Percentiles rank a stretch among this genome's conserved stretches.
Conservation (phyloP, 2,797 vertebrate species). For the Phrynocephalus guinanensis region DNA sequence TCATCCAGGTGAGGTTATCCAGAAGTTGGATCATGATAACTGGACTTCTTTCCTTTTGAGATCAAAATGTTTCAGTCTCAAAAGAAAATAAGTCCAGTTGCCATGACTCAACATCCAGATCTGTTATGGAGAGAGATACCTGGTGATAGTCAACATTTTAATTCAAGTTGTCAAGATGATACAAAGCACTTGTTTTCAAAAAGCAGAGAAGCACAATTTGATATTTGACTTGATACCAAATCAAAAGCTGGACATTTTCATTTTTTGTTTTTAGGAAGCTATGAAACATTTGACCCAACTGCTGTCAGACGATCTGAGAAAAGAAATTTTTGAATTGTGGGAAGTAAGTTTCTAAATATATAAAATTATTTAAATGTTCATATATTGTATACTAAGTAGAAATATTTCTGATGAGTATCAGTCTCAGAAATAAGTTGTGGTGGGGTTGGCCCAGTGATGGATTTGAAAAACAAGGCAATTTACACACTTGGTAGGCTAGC, state of each 20-base stretch:
- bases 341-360: constrained; percentile 79
- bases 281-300: constrained; percentile 88
- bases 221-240: background rate
- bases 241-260: background rate
- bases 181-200: background rate
- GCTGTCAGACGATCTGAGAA: constrained; percentile 83
- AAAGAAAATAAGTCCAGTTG: too few relatives aligned
- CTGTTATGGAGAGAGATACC: background rate
- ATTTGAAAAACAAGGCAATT: background rate
- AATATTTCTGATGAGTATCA: background rate
- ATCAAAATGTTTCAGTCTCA: too few relatives aligned
- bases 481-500: background rate
- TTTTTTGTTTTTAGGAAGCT: constrained; percentile 84
- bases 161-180: background rate
- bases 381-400: background rate
- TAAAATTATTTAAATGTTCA: background rate
- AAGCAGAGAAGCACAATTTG: background rate
- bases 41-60: too few relatives aligned
- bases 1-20: too few relatives aligned
- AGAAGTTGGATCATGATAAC: too few relatives aligned
- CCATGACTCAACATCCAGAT: too few relatives aligned
- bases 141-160: background rate
- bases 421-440: background rate
- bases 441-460: background rate
- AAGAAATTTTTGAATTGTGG: constrained; percentile 93